A percentile compares a stretch with the other conserved stretches of the same genome.
Evolutionary conservation across 2,888 invertebrate genomes (phyloP).

Genomic region (Scaptomyza tumidula): DNA sequence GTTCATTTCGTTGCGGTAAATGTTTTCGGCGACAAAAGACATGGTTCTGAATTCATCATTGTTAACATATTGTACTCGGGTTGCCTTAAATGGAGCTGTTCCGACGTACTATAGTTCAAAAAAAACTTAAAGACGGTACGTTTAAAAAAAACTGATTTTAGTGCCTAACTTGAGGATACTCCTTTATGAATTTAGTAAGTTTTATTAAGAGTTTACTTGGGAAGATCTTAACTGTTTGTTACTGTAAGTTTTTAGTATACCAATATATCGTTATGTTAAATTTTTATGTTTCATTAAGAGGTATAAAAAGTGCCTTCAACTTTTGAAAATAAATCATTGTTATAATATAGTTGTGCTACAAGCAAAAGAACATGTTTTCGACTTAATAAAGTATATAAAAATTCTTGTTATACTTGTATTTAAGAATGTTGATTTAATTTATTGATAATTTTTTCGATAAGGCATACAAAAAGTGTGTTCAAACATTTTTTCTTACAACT

Average conservation of each 20-base stretch:
- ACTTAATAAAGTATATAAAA: constrained; percentile 8
- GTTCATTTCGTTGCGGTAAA: constrained; percentile 77
- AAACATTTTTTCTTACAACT: background rate
- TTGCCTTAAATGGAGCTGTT: constrained; percentile 50
- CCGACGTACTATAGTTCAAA: constrained; percentile 20
- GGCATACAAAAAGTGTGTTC: background rate
- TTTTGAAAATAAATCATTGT: background rate
- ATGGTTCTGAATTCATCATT: constrained; percentile 75
- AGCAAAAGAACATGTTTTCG: constrained; percentile 13
- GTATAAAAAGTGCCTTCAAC: background rate
- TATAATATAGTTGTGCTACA: constrained; percentile 18
- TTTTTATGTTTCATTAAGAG: background rate
- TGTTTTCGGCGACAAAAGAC: constrained; percentile 77
- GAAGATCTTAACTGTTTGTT: no score
- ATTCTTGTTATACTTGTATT: constrained; percentile 4
- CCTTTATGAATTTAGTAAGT: background rate
- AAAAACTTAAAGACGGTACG: background rate
- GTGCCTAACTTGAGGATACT: background rate
- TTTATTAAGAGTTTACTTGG: background rate
- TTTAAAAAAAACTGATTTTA: background rate
- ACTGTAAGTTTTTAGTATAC: background rate
- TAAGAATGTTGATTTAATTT: constrained; percentile 6
- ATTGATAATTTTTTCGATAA: constrained; percentile 4
- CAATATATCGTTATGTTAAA: background rate
- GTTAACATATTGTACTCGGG: constrained; percentile 62